Conservation (phyloP, 1,140 invertebrate genomes). For the Cydia pomonella region DNA sequence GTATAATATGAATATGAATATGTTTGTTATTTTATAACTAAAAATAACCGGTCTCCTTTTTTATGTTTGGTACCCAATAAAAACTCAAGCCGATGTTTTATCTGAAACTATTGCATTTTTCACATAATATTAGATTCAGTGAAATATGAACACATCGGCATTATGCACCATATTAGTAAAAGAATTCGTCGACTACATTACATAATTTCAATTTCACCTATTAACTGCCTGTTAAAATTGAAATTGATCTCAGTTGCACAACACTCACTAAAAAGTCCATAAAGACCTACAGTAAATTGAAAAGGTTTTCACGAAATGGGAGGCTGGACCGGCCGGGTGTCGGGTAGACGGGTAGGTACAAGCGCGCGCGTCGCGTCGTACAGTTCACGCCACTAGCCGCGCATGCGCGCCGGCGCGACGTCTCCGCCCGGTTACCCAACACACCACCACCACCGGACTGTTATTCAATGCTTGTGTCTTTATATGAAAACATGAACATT, state of each 20-base stretch:
- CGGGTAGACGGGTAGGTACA: not conserved
- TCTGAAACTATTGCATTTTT: not conserved
- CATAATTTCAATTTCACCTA: slow-evolving; percentile 23
- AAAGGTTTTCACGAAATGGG: not conserved
- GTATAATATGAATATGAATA: too few relatives aligned
- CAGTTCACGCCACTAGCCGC: slow-evolving; percentile 15
- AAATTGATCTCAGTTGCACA: not conserved
- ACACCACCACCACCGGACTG: slow-evolving; percentile 22
- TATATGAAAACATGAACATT: not conserved
- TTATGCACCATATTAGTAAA: slow-evolving; percentile 15
- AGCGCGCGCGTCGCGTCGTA: slow-evolving; percentile 5
- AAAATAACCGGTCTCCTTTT: not conserved
- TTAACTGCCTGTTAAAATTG: not conserved
- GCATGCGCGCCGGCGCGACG: slow-evolving; percentile 10
- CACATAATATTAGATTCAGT: not conserved
- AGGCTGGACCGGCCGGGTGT: not conserved
- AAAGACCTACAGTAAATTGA: slow-evolving; percentile 12
- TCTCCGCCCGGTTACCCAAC: slow-evolving; percentile 26
- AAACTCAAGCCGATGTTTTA: not conserved
- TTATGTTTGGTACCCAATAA: not conserved
- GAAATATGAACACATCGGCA: not conserved
- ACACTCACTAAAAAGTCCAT: slow-evolving; percentile 10
- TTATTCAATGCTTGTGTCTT: slow-evolving; percentile 13
- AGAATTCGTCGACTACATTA: slow-evolving; percentile 9
- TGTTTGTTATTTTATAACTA: not conserved